A percentile compares a stretch with the other conserved stretches of the same genome.
These are phyloP conservation scores for Orchesellides sinensis DNA, from an alignment of 2,888 invertebrate genomes.

Conservation along the genomic window DNA sequence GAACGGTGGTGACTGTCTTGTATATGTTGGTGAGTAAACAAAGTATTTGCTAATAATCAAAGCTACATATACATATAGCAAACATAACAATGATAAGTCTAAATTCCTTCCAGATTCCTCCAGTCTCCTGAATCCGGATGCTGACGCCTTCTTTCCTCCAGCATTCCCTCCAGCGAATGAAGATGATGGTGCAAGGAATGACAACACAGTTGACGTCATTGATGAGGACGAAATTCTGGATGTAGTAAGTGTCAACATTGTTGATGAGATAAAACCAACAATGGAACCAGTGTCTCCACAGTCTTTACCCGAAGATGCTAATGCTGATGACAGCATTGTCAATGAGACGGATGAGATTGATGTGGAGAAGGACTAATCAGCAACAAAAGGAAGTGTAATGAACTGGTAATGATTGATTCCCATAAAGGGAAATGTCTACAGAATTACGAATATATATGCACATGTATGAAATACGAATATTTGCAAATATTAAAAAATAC, in stretches of 20 bases:
- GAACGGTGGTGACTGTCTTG: slow-evolving; percentile 10
- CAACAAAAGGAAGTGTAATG: too few relatives aligned
- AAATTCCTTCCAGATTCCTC: slow-evolving; percentile 26
- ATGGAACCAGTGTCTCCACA: background rate
- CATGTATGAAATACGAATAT: too few relatives aligned
- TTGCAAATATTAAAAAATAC: too few relatives aligned
- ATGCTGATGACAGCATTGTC: background rate
- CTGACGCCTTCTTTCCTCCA: slow-evolving; percentile 51
- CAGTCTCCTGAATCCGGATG: slow-evolving; percentile 41
- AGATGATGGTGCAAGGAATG: background rate
- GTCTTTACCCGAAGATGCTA: background rate
- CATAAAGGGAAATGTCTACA: too few relatives aligned
- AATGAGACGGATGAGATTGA: background rate
- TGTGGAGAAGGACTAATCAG: too few relatives aligned
- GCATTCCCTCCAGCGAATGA: slow-evolving; percentile 10
- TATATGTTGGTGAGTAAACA: slow-evolving; percentile 12
- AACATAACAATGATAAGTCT: background rate
- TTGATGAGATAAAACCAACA: background rate
- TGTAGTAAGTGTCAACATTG: too few relatives aligned
- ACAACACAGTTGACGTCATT: background rate
- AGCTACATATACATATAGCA: background rate
- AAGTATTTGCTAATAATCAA: background rate
- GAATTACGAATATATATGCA: too few relatives aligned
- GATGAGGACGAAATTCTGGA: background rate
- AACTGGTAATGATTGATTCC: too few relatives aligned